Evolutionary conservation across 2,797 vertebrate genomes (phyloP).

Genomic region (Halcyon smyrnensis): DNA sequence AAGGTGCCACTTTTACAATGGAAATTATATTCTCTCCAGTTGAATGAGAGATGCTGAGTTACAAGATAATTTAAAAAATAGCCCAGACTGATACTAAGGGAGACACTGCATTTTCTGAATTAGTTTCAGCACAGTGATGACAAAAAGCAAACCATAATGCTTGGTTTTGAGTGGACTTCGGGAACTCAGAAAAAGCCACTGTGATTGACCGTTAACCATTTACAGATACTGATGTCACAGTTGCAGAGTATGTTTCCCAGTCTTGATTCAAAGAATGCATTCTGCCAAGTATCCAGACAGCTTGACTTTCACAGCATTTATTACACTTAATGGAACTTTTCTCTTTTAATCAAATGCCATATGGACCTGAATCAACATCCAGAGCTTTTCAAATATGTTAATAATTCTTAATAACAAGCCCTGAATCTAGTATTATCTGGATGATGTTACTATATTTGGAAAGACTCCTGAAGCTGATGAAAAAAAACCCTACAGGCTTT

Average conservation of each 20-base stretch:
- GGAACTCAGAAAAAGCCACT: neutral
- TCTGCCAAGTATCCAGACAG: neutral
- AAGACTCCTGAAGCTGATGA: neutral
- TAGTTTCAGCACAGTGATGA: neutral
- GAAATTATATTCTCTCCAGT: slow-evolving; percentile 6
- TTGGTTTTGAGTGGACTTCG: neutral
- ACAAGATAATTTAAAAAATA: slow-evolving; percentile 27
- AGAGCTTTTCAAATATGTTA: slow-evolving; percentile 10
- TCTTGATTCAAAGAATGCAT: neutral
- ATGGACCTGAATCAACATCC: slow-evolving; percentile 35
- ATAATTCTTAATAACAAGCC: slow-evolving; percentile 25
- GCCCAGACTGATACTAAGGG: neutral
- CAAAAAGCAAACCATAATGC: neutral
- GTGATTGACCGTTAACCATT: neutral
- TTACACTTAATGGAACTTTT: slow-evolving; percentile 6
- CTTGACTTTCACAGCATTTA: neutral
- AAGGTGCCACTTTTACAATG: slow-evolving; percentile 1
- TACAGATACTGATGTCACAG: neutral
- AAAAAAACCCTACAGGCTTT: neutral
- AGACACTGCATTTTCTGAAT: slow-evolving; percentile 8
- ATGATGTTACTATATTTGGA: slow-evolving; percentile 14
- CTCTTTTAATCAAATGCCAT: neutral
- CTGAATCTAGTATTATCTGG: neutral
- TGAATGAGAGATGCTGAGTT: slow-evolving; percentile 22
- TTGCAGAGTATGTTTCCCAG: neutral